Conservation (phyloP, 2,113 vertebrate species). For the Sphyrna mokarran region DNA sequence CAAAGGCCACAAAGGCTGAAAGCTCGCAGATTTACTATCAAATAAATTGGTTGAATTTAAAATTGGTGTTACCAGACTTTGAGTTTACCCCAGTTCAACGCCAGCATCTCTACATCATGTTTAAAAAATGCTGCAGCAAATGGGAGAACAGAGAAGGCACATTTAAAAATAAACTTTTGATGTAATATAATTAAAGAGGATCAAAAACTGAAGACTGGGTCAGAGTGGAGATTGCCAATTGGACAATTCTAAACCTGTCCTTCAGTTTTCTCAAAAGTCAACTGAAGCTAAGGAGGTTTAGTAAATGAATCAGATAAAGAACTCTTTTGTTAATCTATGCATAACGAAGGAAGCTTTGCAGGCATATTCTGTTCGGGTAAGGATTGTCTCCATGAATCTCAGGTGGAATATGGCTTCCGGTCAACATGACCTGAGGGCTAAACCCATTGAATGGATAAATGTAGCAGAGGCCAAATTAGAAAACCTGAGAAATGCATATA, state of each 20-base stretch:
- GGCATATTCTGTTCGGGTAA: neutral
- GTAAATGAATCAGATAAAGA: neutral
- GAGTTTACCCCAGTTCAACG: too few relatives aligned
- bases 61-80: too few relatives aligned
- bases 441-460: neutral
- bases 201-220: neutral
- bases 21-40: too few relatives aligned
- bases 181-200: too few relatives aligned
- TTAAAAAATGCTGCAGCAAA: neutral
- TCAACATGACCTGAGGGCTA: neutral
- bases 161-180: neutral
- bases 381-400: neutral
- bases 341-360: neutral
- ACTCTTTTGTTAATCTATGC: neutral
- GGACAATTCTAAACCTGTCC: neutral
- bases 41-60: too few relatives aligned
- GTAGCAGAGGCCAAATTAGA: neutral
- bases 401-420: neutral
- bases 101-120: too few relatives aligned
- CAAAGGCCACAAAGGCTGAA: too few relatives aligned
- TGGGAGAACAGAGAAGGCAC: neutral
- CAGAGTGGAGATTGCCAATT: neutral
- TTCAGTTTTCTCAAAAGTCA: neutral
- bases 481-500: neutral
- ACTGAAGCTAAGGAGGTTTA: neutral